These are phyloP conservation scores for Emydura subglobosa DNA, from an alignment of 2,113 vertebrate genomes.

Conservation along the genomic window DNA sequence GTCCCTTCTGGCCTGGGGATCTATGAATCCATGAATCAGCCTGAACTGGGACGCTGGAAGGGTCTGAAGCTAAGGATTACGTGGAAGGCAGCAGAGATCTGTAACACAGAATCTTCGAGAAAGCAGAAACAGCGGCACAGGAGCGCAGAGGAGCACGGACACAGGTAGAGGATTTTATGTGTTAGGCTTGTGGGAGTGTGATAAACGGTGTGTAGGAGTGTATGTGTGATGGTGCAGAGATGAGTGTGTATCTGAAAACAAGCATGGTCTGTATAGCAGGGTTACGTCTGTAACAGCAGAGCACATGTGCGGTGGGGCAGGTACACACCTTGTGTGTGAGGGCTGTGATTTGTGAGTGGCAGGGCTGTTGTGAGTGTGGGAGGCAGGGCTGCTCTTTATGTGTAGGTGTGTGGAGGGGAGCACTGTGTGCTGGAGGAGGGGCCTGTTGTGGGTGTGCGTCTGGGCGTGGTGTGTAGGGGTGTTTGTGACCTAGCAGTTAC, in stretches of 20 bases:
- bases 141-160: too few relatives aligned
- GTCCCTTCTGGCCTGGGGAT: background rate
- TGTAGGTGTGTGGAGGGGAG: background rate
- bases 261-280: background rate
- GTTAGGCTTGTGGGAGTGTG: background rate
- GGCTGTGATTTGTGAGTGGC: too few relatives aligned
- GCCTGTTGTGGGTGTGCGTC: too few relatives aligned
- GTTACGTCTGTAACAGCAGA: background rate
- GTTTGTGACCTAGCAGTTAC: background rate
- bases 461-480: too few relatives aligned
- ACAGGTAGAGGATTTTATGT: background rate
- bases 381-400: background rate
- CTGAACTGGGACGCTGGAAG: background rate
- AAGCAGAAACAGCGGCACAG: background rate
- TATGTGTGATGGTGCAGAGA: background rate
- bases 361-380: too few relatives aligned
- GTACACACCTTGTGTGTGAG: background rate
- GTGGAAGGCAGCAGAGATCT: too few relatives aligned
- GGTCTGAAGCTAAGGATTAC: background rate
- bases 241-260: background rate
- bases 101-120: background rate
- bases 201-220: too few relatives aligned
- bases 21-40: too few relatives aligned
- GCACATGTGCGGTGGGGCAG: too few relatives aligned
- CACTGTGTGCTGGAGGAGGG: too few relatives aligned